Percentiles rank a stretch among this genome's conserved stretches.
Conservation (phyloP, 2,113 vertebrate genomes). For the Tragulus kanchil region DNA sequence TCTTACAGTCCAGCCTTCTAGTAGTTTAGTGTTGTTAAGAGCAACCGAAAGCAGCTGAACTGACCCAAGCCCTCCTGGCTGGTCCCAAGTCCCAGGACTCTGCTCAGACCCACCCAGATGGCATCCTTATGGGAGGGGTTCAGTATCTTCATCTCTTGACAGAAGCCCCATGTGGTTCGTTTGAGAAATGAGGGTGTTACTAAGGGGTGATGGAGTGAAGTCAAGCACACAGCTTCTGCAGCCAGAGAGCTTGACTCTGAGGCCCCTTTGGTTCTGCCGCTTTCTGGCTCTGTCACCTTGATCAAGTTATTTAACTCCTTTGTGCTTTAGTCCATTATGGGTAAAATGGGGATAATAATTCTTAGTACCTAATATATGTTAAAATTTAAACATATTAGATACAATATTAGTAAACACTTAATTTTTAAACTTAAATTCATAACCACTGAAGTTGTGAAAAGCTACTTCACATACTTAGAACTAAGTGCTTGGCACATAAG, state of each 20-base stretch:
- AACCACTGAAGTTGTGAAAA: background rate
- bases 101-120: background rate
- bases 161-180: background rate
- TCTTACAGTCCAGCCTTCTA: background rate
- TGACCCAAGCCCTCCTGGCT: background rate
- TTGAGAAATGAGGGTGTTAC: background rate
- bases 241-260: background rate
- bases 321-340: background rate
- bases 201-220: fast-evolving
- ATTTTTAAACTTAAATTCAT: background rate
- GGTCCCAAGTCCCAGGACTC: background rate
- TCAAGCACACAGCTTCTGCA: background rate
- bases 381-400: too few species aligned
- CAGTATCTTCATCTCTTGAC: background rate
- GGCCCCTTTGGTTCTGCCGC: background rate
- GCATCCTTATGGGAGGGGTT: too few species aligned
- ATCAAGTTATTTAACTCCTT: background rate
- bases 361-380: background rate
- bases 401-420: background rate
- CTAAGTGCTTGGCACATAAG: background rate
- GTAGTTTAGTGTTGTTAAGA: background rate
- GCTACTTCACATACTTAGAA: background rate
- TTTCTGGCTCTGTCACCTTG: background rate
- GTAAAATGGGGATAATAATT: background rate
- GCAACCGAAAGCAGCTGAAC: background rate